A percentile compares a stretch with the other conserved stretches of the same genome.
Conservation (phyloP, 2,797 vertebrate species). For the Gambusia yucatana region DNA sequence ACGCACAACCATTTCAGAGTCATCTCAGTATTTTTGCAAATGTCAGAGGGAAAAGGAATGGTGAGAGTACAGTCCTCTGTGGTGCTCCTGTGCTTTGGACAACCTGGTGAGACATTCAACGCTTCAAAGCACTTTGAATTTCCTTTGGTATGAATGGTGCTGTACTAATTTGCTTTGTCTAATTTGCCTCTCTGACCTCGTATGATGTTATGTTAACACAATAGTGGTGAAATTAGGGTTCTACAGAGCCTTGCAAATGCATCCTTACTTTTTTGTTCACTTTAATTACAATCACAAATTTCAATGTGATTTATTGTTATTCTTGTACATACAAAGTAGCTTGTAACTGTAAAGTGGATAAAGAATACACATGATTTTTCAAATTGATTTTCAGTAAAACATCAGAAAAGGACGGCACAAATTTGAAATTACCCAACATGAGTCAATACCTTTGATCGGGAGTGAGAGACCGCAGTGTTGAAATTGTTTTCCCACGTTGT, state of each 20-base stretch:
- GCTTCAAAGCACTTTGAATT: background rate
- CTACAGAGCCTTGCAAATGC: background rate
- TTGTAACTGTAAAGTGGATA: too few species aligned
- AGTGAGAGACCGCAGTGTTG: too few species aligned
- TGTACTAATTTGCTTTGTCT: background rate
- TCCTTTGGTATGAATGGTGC: background rate
- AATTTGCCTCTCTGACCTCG: slow-evolving; percentile 20
- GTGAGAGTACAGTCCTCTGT: too few species aligned
- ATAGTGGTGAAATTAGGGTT: slow-evolving; percentile 23
- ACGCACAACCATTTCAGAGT: background rate
- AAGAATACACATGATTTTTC: background rate
- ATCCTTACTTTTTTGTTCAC: too few species aligned
- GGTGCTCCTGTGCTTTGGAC: background rate
- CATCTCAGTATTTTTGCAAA: background rate
- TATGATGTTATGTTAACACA: slow-evolving; percentile 20
- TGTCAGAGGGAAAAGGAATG: background rate
- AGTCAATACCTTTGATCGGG: too few species aligned
- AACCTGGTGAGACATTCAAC: background rate
- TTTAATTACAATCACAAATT: too few species aligned
- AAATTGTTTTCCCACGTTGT: too few species aligned
- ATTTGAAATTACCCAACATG: background rate
- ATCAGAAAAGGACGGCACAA: background rate
- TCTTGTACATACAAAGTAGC: too few species aligned
- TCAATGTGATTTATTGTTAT: too few species aligned
- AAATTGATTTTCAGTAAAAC: background rate